phyloP scores from a whole-genome alignment of 2,888 invertebrate species.

The Diaprepes abbreviatus region DNA sequence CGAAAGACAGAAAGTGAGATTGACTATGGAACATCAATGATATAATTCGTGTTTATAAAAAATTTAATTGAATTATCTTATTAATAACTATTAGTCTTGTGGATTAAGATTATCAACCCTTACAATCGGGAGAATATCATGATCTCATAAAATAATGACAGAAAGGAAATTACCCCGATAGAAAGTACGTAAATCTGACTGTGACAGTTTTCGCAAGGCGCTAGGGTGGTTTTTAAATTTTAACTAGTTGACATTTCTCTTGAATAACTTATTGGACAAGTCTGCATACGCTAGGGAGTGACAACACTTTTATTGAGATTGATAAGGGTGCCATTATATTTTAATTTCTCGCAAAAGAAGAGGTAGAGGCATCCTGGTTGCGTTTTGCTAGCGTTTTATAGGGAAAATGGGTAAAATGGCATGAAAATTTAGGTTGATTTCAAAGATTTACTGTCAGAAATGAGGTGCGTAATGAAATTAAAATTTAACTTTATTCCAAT shows the following conservation, averaged over 20 bases:
- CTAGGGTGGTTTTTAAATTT: slow-evolving; percentile 37
- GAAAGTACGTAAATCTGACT: slow-evolving; percentile 16
- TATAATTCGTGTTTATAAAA: too few species aligned
- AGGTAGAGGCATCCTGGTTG: not conserved
- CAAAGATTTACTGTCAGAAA: not conserved
- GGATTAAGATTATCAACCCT: too few species aligned
- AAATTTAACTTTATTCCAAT: not conserved
- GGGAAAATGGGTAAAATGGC: not conserved
- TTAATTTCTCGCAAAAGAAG: slow-evolving; percentile 26
- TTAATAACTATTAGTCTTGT: too few species aligned
- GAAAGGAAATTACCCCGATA: slow-evolving; percentile 9
- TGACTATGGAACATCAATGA: too few species aligned
- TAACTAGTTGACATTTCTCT: slow-evolving; percentile 27
- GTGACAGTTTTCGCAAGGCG: slow-evolving; percentile 16
- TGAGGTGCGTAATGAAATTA: not conserved
- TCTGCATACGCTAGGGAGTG: slow-evolving; percentile 25
- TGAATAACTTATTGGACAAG: slow-evolving; percentile 43
- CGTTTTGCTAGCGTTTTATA: not conserved
- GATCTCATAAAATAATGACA: slow-evolving; percentile 8
- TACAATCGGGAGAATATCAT: too few species aligned
- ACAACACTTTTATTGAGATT: slow-evolving; percentile 46
- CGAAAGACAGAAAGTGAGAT: not conserved
- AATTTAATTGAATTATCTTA: too few species aligned
- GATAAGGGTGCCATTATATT: slow-evolving; percentile 47
- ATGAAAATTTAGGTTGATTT: slow-evolving; percentile 4